Evolutionary conservation across 1,140 invertebrate genomes (phyloP), one percentile per base, ranked within the genome.

Genomic region (Drosophila sp.): DNA sequence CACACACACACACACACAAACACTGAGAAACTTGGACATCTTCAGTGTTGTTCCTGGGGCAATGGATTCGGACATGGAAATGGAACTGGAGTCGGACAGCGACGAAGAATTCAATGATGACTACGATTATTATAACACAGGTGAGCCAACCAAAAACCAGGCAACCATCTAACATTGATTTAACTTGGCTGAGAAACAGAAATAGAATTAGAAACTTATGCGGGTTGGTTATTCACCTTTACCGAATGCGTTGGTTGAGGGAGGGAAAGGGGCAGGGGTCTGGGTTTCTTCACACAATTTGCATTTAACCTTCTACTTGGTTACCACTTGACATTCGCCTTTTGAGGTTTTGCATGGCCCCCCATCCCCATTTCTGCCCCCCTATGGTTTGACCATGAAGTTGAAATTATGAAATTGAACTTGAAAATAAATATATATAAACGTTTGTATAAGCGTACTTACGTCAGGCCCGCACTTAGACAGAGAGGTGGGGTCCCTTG

Each of bases 391-490:
- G 84, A 74, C 80, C 84, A 80, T 89, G 84, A 78, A 75, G 80
- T 72, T 78, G 66, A 90, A 89, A 89, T 89, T 89, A 89, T 89
- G 80, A 87, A 89, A 89, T 90, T 89, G 84, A 89, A 89, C 85
- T 89, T 89, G 84, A 89, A 90, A 58, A 80, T 82, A 57, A 72
- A 80, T 57, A 70, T 61, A 58, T 63, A 58, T 55, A 47, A 17
- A 65, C 27, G 29, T 32, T 63, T 27, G 1, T 47, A 17, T 50
- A 50, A 50, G 25, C 23, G 44, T 27, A 27, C 41, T 50, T 50
- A 8, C 23, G 10, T 50, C 44, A 50, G 44, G 44, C 2, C 8
- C 44, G 44, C 23, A 27, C 7, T 50, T 10, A 0, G 17, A 47
- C 25, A 8, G 25, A 27, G 44, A 11, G 44, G 23, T 2, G 11